Base-by-base conservation (phyloP, 2,797 vertebrate genomes). In the Megalops cyprinoides region DNA sequence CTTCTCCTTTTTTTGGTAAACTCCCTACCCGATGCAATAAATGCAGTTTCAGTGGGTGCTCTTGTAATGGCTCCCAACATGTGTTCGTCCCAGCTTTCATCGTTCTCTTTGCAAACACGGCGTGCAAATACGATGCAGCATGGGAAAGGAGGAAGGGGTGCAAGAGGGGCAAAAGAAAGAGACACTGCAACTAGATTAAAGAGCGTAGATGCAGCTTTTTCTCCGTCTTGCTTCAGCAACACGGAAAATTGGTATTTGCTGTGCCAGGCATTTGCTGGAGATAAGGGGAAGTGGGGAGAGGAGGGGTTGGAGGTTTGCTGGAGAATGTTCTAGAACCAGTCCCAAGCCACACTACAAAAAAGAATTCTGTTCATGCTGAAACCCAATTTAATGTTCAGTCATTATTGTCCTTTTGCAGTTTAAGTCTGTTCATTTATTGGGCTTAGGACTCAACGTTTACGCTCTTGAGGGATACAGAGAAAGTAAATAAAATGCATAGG, bases 181-280 rank as follows among this genome's bases (percentile, higher is more conserved):
- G 62, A 79, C 60, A 34, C 77, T 78, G 56, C 77, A 74, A 82
- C 81, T 82, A 78, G 81, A 82, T 82, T 82, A 76, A 58, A 79
- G 81, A 53, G 67, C 46, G 23, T 76, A 75, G 77, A 74, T 67
- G 67, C 77, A 25, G 42, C 71, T 76, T 79, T 71, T 81, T 75
- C 44, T 79, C 78, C 69, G 81, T 79, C 71, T 82, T 79, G 77
- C 53, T 79, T 82, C 81, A 82, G 71, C 77, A 82, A 82, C 81
- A 79, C 31, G 55, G 81, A 79, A 82, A 82, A 82, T 82, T 82
- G 77, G 69, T 79, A 67, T 79, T 82, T 82, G 25, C 44, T 46
- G 73, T 79, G 81, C 55, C 58, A 67, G 55, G 77, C 34, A 56
- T 79, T 71, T 74, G 34, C 71, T 75, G 55, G 81, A 75, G 81